Evolutionary conservation across 2,113 vertebrate genomes (phyloP).

Genomic region (Archilochus colubris): DNA sequence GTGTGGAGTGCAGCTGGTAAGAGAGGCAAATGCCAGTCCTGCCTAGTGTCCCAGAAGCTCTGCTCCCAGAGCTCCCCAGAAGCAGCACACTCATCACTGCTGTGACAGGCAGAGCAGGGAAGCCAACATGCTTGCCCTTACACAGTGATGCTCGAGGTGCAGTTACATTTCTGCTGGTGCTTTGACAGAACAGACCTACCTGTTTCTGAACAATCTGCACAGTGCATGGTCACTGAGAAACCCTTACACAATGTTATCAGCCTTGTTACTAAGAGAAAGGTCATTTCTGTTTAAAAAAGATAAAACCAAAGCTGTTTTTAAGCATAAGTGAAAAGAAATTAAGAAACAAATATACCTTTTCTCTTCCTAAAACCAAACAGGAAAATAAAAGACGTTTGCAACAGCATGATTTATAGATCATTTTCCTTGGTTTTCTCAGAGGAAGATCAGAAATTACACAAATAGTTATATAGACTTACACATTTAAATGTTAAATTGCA

Average conservation of each 20-base stretch:
- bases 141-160: neutral
- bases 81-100: neutral
- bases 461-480: conserved; percentile 2
- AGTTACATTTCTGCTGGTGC: neutral
- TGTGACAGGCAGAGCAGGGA: neutral
- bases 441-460: neutral
- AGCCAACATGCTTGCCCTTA: neutral
- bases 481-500: conserved; percentile 40
- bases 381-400: neutral
- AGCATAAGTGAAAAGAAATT: neutral
- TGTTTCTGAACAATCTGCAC: neutral
- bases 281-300: conserved; percentile 39
- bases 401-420: conserved; percentile 4
- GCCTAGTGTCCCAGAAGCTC: neutral
- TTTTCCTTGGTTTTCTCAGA: neutral
- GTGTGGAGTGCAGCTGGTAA: neutral
- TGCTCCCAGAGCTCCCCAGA: neutral
- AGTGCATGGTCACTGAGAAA: neutral
- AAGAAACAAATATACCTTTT: neutral
- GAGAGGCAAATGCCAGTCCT: neutral
- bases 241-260: conserved; percentile 1
- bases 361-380: neutral
- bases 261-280: neutral
- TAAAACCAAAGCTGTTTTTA: conserved; percentile 17
- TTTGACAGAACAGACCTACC: neutral